Evolutionary conservation across 2,797 vertebrate species (phyloP).

Genomic region (Melanotaenia parkinsoni): DNA sequence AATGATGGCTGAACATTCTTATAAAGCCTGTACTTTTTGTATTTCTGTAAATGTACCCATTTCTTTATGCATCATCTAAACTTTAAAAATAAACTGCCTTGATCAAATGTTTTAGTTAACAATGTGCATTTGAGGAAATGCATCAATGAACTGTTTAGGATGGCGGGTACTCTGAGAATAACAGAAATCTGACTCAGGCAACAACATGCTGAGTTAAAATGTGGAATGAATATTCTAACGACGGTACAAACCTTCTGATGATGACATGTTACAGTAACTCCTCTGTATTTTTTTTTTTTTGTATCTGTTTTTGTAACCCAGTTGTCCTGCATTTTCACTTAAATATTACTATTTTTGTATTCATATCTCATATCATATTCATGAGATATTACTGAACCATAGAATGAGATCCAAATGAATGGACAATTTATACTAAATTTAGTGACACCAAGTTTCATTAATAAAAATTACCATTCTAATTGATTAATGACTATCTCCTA

Average conservation of each 20-base stretch:
- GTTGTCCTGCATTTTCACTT: conserved; percentile 23
- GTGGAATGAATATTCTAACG: conserved; percentile 7
- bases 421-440: conserved; percentile 71
- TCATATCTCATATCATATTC: conserved; percentile 64
- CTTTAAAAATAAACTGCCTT: not conserved
- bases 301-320: not conserved
- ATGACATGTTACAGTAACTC: not conserved
- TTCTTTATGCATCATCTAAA: conserved; percentile 3
- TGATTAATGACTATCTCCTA: conserved; percentile 78
- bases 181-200: conserved; percentile 2
- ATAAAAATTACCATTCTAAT: conserved; percentile 77
- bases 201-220: conserved; percentile 17
- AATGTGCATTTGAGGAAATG: not conserved
- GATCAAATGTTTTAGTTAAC: too few relatives aligned
- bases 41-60: conserved; percentile 1
- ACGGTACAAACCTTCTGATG: conserved; percentile 17
- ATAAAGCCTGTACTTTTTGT: conserved; percentile 2
- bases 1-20: not conserved
- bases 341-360: conserved; percentile 55
- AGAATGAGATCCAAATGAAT: conserved; percentile 65
- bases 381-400: conserved; percentile 67
- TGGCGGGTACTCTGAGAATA: not conserved
- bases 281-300: not conserved
- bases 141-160: conserved; percentile 1
- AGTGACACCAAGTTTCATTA: conserved; percentile 64